Conservation (phyloP, 2,797 vertebrate genomes). For the Menidia menidia region DNA sequence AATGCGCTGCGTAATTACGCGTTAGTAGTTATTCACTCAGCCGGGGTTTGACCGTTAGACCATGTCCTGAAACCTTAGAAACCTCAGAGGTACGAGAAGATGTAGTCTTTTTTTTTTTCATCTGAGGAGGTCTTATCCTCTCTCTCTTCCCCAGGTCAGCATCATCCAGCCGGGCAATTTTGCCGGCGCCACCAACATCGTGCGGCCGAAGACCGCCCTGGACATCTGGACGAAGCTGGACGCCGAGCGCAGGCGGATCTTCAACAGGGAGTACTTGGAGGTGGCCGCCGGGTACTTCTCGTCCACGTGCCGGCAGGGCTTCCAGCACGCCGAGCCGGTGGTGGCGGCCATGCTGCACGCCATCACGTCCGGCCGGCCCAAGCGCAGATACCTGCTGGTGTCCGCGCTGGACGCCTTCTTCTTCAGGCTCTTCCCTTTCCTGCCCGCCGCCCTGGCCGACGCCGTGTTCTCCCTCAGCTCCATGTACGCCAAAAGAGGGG, state of each 20-base stretch:
- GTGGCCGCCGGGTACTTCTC: slow-evolving; percentile 64
- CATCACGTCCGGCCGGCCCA: slow-evolving; percentile 48
- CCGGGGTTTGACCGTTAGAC: too few relatives aligned
- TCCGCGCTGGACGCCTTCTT: slow-evolving; percentile 51
- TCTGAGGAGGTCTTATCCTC: background rate
- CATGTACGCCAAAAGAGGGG: slow-evolving; percentile 60
- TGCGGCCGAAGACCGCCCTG: slow-evolving; percentile 45
- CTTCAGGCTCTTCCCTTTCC: slow-evolving; percentile 57
- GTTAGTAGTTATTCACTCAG: too few relatives aligned
- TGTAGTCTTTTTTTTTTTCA: too few relatives aligned
- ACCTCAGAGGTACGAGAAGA: too few relatives aligned
- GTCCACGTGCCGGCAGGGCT: slow-evolving; percentile 43
- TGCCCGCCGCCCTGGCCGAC: slow-evolving; percentile 63
- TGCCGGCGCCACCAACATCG: slow-evolving; percentile 73
- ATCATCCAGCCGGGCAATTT: slow-evolving; percentile 78
- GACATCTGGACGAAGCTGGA: slow-evolving; percentile 73
- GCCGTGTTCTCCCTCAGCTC: slow-evolving; percentile 61
- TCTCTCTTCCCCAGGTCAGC: slow-evolving; percentile 63
- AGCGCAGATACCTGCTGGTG: slow-evolving; percentile 69
- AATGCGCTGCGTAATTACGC: too few relatives aligned
- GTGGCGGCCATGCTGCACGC: slow-evolving; percentile 72
- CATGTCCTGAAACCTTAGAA: too few relatives aligned
- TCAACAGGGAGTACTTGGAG: slow-evolving; percentile 66
- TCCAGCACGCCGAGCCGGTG: slow-evolving; percentile 47
- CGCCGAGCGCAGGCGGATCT: slow-evolving; percentile 32